Conservation (phyloP, 2,113 vertebrate genomes). For the Corynorhinus townsendii region DNA sequence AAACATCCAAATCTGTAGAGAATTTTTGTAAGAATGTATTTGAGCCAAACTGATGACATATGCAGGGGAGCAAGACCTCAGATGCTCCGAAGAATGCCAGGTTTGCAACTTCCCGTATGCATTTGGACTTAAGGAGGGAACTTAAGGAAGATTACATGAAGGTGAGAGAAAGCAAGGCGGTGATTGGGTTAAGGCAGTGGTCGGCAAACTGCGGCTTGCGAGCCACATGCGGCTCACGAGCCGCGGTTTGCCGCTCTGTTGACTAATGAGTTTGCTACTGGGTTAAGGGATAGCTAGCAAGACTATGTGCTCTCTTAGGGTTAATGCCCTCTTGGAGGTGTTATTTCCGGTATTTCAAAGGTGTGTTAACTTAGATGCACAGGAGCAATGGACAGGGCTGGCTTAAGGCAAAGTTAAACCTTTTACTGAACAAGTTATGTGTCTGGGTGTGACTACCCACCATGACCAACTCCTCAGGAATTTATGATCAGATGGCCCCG, state of each 20-base stretch:
- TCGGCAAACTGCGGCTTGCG: too few species aligned
- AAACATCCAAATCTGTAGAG: not conserved
- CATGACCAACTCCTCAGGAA: not conserved
- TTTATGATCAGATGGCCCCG: not conserved
- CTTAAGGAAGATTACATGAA: not conserved
- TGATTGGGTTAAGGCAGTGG: not conserved
- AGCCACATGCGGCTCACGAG: too few species aligned
- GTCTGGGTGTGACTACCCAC: not conserved
- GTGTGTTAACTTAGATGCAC: not conserved
- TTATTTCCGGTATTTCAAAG: not conserved
- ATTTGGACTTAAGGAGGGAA: not conserved
- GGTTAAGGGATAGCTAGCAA: not conserved
- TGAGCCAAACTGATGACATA: not conserved
- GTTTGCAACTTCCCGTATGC: not conserved
- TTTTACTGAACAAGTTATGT: not conserved
- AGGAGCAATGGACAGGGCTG: not conserved
- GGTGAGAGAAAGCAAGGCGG: not conserved
- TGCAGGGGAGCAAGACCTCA: not conserved
- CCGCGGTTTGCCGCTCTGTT: too few species aligned
- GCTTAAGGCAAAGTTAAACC: not conserved
- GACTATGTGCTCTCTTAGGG: not conserved
- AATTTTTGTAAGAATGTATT: not conserved
- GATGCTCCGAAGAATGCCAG: not conserved
- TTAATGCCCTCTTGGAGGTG: not conserved
- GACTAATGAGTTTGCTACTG: too few species aligned